Base-by-base conservation (phyloP, 2,888 invertebrate genomes). In the Latheticus oryzae region DNA sequence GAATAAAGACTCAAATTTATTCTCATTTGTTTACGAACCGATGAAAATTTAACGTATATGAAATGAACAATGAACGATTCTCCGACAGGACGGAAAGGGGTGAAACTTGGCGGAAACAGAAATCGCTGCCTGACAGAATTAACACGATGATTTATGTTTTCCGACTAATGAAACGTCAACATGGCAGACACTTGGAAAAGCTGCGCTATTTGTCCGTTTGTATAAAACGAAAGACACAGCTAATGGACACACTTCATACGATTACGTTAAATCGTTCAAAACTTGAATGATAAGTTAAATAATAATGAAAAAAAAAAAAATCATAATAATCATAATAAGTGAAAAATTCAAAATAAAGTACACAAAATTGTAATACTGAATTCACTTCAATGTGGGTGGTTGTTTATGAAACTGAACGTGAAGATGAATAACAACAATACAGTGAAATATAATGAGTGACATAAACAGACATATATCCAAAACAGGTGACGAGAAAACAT, bases 141-240 rank as follows among this genome's bases (percentile, higher is more conserved):
- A 37, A 33, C 28, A 15, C 21, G 30, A 51, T 43, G 56, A 57
- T 57, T 57, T 51, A 51, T 57, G 50, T 35, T 40, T 48, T 51
- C 37, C 24, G 28, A 28, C 56, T 50, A 57, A 57, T 57, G 42
- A 57, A 57, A 57, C 50, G 50, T 50, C 56, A 57, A 43, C 50
- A 19, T 37, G 16, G 26, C 24, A 23, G 47, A 16, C 48, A 55
- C 28, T 40, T 19, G 13, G 24, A 8, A 48, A 16, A 32, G 42
- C 23, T 13, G 35, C 30, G 23, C n/a, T n/a, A n/a, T n/a, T n/a
- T 24, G 45, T 35, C 45, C n/a, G 35, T 43, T 35, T 30, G 54
- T 45, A 19, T 7, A 3, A 19, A 55, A 47, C 24, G 40, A 40
- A 55, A 30, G 32, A 35, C 16, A 3, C 5, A 15, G 30, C 38